Evolutionary conservation across 1,140 invertebrate genomes (phyloP), one percentile per base, ranked within the genome.

Genomic region (Sminthurides bifidus): DNA sequence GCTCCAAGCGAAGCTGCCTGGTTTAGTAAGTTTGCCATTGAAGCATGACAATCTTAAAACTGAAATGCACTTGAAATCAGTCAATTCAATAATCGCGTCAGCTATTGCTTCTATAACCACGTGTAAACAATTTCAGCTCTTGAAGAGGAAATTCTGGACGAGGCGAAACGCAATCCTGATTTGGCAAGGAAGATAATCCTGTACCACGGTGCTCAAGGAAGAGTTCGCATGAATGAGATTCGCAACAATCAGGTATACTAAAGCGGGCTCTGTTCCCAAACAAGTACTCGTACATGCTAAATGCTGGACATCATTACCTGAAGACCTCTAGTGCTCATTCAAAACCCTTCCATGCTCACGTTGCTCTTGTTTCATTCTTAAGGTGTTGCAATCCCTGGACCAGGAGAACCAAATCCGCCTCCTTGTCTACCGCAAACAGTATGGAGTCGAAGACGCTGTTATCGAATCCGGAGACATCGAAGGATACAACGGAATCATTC

Each of bases 401-500:
- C 68, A 70, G 51, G 67, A 69, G 50, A 68, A 73, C 48, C 63
- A 68, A 10, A 58, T 76, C 2, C 61, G 74, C 2, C 60, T 76
- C 0, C 4, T 52, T 5, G 57, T 67, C 5, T 73, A 73, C 54
- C 60, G 72, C 10, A 72, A 72, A 38, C 64, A 62, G 4, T 60
- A 69, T 2, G 73, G 73, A 8, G 71, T 76, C 0, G 74, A 76
- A 59, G 68, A 73, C 29, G 74, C 74, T 0, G 65, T 72, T 15
- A 69, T 77, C 26, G 68, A 71, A 27, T 66, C 71, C 40, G 54
- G 65, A 0, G 72, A 77, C 59, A 68, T 74, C 46, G 71, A 75
- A 45, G 73, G 73, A 10, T 73, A 72, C 23, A 78, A 79, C 63
- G 77, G 78, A 4, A 70, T 77, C 2, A 66, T 79, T 37, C 77